Base-by-base conservation (phyloP, 2,113 vertebrate genomes). In the Furnarius figulus region DNA sequence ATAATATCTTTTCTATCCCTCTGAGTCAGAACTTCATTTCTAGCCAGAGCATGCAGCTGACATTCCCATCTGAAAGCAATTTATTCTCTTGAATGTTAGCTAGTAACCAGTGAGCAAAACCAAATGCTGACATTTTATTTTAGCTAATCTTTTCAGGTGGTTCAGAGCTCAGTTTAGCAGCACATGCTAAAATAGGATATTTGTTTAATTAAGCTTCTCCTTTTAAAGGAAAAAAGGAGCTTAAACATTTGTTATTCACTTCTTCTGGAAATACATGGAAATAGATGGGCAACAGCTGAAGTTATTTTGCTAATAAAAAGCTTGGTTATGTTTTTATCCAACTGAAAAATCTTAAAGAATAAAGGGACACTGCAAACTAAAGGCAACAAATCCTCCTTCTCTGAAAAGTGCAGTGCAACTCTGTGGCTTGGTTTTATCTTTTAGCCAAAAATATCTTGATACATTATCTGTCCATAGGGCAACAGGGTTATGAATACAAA, bases 71-170 rank as follows among this genome's bases (percentile, higher is more conserved):
- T 94, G 94, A 91, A 96, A 53, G 35, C 8, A 89, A 72, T 96
- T 91, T 76, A 72, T 85, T 42, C 30, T 94, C 53, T 46, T 85
- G 90, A 89, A 76, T 79, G 25, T 79, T 85, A 72, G 31, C 73
- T 87, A 75, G 89, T 53, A 95, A 72, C 58, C 53, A 75, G 31
- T 33, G 53, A 91, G 67, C 22, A 82, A 92, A 94, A 62, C 6
- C 40, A 84, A 95, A 79, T 56, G 55, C 56, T 91, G 89, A 78
- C n/a, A 85, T 93, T 95, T 91, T 82, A 39, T 68, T 89, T 92
- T 82, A 68, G 56, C 40, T 89, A 33, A 81, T 65, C 23, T 53
- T 85, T 87, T 84, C 77, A 94, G 72, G 76, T 95, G 63, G 47
- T 59, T 85, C 73, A 84, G 61, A 71, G 63, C 55, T 83, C 68